Percentiles rank a stretch among this genome's conserved stretches.
Evolutionary conservation across 2,797 vertebrate genomes (phyloP).

Genomic region (Nannoperca obscura): DNA sequence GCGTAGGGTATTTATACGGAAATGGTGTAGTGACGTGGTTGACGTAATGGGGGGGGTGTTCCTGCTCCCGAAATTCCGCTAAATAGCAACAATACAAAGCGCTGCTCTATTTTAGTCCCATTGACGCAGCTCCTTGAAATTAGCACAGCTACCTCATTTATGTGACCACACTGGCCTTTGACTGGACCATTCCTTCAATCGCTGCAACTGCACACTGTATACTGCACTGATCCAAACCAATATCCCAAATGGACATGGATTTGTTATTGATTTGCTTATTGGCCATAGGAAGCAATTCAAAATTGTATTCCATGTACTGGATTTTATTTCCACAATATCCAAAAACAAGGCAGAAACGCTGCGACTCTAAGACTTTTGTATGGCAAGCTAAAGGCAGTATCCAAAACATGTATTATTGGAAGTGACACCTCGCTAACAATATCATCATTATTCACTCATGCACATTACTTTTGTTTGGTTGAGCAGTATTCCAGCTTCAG

Average conservation of each 20-base stretch:
- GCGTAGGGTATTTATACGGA: no score
- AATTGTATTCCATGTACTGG: slow-evolving; percentile 31
- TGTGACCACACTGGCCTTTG: slow-evolving; percentile 16
- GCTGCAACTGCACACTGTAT: slow-evolving; percentile 6
- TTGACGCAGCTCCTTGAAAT: slow-evolving; percentile 3
- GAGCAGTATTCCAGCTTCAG: slow-evolving; percentile 65
- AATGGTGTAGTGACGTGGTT: no score
- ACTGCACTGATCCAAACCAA: slow-evolving; percentile 31
- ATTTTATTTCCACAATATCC: slow-evolving; percentile 23
- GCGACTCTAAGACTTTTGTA: slow-evolving; percentile 37
- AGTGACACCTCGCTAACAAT: slow-evolving; percentile 71
- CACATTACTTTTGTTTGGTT: slow-evolving; percentile 74
- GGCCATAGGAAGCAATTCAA: slow-evolving; percentile 45
- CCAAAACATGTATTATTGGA: slow-evolving; percentile 58
- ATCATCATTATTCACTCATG: slow-evolving; percentile 73
- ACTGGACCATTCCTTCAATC: slow-evolving; percentile 9
- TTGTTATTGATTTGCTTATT: slow-evolving; percentile 35
- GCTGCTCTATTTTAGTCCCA: slow-evolving; percentile 9
- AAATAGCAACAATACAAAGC: no score
- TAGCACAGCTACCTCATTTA: not conserved
- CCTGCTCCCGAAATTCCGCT: no score
- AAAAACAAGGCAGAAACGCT: slow-evolving; percentile 25
- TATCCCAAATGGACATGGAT: slow-evolving; percentile 43
- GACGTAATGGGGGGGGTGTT: no score
- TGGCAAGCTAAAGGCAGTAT: slow-evolving; percentile 50